Evolutionary conservation across 2,888 invertebrate genomes (phyloP).

Genomic region (Andrena minutula): DNA sequence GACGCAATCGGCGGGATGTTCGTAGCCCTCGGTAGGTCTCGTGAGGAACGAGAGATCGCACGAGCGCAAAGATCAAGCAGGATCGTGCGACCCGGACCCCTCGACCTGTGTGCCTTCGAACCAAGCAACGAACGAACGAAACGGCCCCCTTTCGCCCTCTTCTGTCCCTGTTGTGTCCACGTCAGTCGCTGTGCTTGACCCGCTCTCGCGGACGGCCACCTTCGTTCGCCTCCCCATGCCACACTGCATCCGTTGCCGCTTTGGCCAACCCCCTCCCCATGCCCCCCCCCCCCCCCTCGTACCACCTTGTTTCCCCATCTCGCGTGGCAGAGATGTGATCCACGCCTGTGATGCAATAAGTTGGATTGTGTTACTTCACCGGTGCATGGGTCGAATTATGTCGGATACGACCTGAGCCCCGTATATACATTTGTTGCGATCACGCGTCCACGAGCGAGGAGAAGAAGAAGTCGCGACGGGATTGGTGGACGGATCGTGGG

Average conservation of each 20-base stretch:
- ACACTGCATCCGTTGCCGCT: slow-evolving; percentile 13
- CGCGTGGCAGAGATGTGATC: slow-evolving; percentile 81
- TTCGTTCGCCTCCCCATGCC: slow-evolving; percentile 29
- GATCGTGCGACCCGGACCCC: slow-evolving; percentile 85
- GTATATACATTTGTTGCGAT: slow-evolving; percentile 66
- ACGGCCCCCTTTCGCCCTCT: slow-evolving; percentile 67
- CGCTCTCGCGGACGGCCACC: slow-evolving; percentile 46
- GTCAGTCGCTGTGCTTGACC: slow-evolving; percentile 32
- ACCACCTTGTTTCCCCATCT: slow-evolving; percentile 60
- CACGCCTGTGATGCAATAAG: slow-evolving; percentile 83
- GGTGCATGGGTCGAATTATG: slow-evolving; percentile 70
- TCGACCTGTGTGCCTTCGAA: slow-evolving; percentile 79
- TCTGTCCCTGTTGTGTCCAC: slow-evolving; percentile 58
- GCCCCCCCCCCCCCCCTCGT: too few relatives aligned
- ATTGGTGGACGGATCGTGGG: slow-evolving; percentile 65
- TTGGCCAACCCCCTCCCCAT: slow-evolving; percentile 27
- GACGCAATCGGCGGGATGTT: slow-evolving; percentile 53
- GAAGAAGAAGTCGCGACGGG: slow-evolving; percentile 39
- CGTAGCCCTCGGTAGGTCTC: slow-evolving; percentile 71
- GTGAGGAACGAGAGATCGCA: slow-evolving; percentile 81
- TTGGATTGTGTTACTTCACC: slow-evolving; percentile 73
- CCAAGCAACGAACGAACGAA: slow-evolving; percentile 68
- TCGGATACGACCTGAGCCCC: slow-evolving; percentile 68
- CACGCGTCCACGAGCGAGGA: slow-evolving; percentile 61
- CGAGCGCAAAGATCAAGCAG: slow-evolving; percentile 85